A percentile compares a stretch with the other conserved stretches of the same genome.
Conservation (phyloP, 2,888 invertebrate species). For the Hemithea aestivaria region DNA sequence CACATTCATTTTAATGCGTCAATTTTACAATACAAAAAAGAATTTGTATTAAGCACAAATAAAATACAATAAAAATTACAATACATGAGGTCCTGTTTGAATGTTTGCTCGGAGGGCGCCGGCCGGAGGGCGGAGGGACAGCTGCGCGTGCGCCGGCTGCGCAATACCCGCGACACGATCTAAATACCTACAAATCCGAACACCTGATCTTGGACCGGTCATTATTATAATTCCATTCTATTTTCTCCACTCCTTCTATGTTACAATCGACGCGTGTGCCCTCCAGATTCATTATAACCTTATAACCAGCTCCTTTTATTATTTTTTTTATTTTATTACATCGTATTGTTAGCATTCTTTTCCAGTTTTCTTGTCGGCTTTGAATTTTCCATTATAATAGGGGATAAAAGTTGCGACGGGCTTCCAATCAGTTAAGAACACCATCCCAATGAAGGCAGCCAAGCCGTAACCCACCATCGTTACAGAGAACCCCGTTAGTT, state of each 20-base stretch:
- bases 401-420: constrained; percentile 83
- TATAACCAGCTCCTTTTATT: constrained; percentile 22
- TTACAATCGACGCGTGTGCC: constrained; percentile 45
- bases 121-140: constrained; percentile 54
- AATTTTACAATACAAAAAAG: constrained; percentile 26
- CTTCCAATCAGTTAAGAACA: constrained; percentile 89
- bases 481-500: constrained; percentile 64
- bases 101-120: constrained; percentile 61
- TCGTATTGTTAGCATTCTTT: constrained; percentile 17
- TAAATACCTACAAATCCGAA: constrained; percentile 66
- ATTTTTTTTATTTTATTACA: constrained; percentile 4
- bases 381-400: constrained; percentile 84
- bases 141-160: constrained; percentile 72
- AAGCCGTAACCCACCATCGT: constrained; percentile 80
- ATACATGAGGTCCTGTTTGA: constrained; percentile 58
- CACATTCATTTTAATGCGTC: constrained; percentile 29
- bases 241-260: constrained; percentile 46
- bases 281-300: constrained; percentile 19
- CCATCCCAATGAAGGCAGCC: constrained; percentile 69
- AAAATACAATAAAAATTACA: constrained; percentile 44
- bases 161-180: constrained; percentile 64
- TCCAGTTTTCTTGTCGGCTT: constrained; percentile 28
- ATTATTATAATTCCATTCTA: constrained; percentile 62
- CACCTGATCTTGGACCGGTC: constrained; percentile 71
- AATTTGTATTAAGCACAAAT: constrained; percentile 27